A percentile compares a stretch with the other conserved stretches of the same genome.
Evolutionary conservation across 92 coral and sea anemone species (phyloP).

Genomic region (Palythoa grandis): DNA sequence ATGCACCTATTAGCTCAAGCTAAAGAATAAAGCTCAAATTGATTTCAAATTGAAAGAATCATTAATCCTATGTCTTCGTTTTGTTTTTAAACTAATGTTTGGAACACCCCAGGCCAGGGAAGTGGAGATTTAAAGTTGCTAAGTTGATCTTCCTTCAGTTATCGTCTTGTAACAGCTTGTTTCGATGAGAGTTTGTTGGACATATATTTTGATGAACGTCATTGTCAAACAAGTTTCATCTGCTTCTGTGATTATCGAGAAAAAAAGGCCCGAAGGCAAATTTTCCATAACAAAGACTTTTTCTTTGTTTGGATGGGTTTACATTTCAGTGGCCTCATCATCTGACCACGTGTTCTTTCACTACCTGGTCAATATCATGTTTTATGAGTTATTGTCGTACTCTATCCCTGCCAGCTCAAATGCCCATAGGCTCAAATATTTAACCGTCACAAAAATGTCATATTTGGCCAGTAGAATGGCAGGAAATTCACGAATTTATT

Average conservation of each 20-base stretch:
- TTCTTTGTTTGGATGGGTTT: slow-evolving; percentile 15
- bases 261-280: slow-evolving; percentile 23
- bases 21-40: not conserved
- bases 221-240: not conserved
- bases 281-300: slow-evolving; percentile 5
- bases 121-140: no score
- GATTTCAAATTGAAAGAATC: not conserved
- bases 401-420: not conserved
- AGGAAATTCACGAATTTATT: slow-evolving; percentile 26
- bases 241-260: not conserved
- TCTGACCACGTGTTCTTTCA: slow-evolving; percentile 23
- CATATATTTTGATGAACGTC: slow-evolving; percentile 8
- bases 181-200: not conserved
- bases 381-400: not conserved
- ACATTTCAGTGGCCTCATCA: slow-evolving; percentile 10
- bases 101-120: not conserved
- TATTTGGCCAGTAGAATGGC: slow-evolving; percentile 23
- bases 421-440: slow-evolving; percentile 9
- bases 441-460: slow-evolving; percentile 20
- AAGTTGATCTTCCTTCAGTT: not conserved
- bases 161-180: not conserved
- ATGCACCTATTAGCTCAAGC: not conserved
- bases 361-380: not conserved
- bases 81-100: not conserved
- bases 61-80: not conserved